These are phyloP conservation scores for Eulemur macaco DNA, from an alignment of 2,113 vertebrate species.

Conservation along the genomic window DNA sequence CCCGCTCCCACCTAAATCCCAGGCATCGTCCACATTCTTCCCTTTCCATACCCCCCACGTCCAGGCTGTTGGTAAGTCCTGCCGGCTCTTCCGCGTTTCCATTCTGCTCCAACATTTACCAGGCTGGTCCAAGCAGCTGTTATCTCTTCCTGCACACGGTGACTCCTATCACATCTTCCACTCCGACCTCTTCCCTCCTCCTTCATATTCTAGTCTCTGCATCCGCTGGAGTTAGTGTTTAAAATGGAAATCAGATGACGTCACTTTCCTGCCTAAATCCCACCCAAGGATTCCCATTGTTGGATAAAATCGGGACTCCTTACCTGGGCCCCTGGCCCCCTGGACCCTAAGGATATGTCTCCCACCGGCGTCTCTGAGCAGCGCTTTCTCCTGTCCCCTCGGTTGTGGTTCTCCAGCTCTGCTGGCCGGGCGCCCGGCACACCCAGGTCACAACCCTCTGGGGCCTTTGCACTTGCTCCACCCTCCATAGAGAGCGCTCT, in stretches of 20 bases:
- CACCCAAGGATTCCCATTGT: not conserved
- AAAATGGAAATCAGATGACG: not conserved
- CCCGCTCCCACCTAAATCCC: not conserved
- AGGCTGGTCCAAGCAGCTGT: not conserved
- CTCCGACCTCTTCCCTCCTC: not conserved
- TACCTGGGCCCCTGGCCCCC: no score
- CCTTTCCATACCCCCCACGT: not conserved
- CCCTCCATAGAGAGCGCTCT: not conserved
- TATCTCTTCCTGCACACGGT: not conserved
- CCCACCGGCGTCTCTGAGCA: not conserved
- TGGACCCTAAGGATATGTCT: not conserved
- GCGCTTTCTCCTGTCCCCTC: not conserved
- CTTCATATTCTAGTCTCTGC: not conserved
- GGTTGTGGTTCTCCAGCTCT: not conserved
- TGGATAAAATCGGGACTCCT: not conserved
- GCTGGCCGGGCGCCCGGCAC: fast-evolving
- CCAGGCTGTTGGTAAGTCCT: not conserved
- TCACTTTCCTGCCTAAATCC: not conserved
- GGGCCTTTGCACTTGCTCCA: not conserved
- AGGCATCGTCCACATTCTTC: not conserved
- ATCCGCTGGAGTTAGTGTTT: not conserved
- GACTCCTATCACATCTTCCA: not conserved
- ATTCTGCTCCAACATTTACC: not conserved
- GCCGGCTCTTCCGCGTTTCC: not conserved
- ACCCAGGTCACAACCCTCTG: no score